Percentiles rank a stretch among this genome's conserved stretches.
Evolutionary conservation across 2,113 vertebrate species (phyloP).

Genomic region (Dryoscopus gambensis): DNA sequence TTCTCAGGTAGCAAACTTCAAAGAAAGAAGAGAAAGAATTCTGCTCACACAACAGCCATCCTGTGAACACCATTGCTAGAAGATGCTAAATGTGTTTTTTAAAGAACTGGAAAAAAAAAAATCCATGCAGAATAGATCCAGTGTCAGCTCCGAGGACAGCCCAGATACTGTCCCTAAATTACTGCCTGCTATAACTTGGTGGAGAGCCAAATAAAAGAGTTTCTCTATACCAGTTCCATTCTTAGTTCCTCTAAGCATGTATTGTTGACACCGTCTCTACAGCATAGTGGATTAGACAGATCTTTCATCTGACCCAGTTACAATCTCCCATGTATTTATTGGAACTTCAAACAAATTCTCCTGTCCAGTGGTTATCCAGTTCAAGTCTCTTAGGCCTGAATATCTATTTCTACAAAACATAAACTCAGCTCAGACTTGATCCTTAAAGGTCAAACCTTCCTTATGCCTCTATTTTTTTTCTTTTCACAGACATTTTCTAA

Average conservation of each 20-base stretch:
- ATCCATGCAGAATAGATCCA: background rate
- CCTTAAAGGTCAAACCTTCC: background rate
- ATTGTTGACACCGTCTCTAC: background rate
- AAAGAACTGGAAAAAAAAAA: background rate
- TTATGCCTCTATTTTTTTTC: background rate
- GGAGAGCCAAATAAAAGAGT: background rate
- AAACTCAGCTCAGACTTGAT: background rate
- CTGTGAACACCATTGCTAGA: background rate
- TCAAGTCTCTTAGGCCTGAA: background rate
- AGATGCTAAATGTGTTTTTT: background rate
- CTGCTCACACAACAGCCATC: background rate
- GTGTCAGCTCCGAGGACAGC: background rate
- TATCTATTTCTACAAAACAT: background rate
- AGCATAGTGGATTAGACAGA: background rate
- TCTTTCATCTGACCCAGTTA: constrained; percentile 2
- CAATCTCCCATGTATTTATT: background rate
- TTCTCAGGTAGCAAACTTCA: background rate
- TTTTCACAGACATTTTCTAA: background rate
- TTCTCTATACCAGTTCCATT: background rate
- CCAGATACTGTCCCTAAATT: background rate
- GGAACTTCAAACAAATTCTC: constrained; percentile 21
- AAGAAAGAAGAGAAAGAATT: background rate
- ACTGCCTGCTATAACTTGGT: background rate
- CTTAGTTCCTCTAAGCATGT: background rate
- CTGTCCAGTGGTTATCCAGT: background rate